Evolutionary conservation across 1,140 invertebrate species (phyloP), one percentile per base, ranked within the genome.

Genomic region (Eriosoma lanigerum): DNA sequence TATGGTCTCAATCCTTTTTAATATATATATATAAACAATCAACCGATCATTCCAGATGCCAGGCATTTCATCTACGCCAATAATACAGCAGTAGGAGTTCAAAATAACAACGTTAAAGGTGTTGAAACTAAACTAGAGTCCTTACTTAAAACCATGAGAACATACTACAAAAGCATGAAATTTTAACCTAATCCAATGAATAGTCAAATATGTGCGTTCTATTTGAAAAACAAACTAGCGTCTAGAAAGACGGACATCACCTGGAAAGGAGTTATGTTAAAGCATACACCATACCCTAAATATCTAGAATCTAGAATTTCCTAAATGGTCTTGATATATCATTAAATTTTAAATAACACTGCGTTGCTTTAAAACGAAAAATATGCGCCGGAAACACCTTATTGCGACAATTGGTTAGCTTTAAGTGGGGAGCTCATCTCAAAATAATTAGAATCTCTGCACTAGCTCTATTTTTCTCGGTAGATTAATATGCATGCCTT

Each of bases 201-300:
- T 13, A 32, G 60, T n/a, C 38, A 58, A 38, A 29, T 64, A n/a
- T 80, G 24, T 44, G 56, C 15, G 1, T 68, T 80, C 62, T 60
- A 80, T 21, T 21, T 80, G 17, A 60, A 46, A 2, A 80, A 66
- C 78, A 38, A 85, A 86, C 86, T 87, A 87, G 87, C 85, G 86
- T 86, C 84, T 84, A 85, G 86, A 85, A 86, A 87, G 86, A 84
- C 86, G 85, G 85, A 66, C 10, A 21, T 80, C 21, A 29, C n/a
- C 17, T 76, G 32, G 54, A 24, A 70, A 44, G 38, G n/a, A 32
- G 17, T 44, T 48, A 68, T 46, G 10, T 32, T 26, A 29, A 24
- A 60, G 29, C 58, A 60, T 3, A 29, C 58, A 15, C 0, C 26
- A 10, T 1, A 60, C 17, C 15, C 26, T 19, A 60, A 60, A 60